Evolutionary conservation across 1,140 invertebrate genomes (phyloP).

Genomic region (Drosophila virilis): DNA sequence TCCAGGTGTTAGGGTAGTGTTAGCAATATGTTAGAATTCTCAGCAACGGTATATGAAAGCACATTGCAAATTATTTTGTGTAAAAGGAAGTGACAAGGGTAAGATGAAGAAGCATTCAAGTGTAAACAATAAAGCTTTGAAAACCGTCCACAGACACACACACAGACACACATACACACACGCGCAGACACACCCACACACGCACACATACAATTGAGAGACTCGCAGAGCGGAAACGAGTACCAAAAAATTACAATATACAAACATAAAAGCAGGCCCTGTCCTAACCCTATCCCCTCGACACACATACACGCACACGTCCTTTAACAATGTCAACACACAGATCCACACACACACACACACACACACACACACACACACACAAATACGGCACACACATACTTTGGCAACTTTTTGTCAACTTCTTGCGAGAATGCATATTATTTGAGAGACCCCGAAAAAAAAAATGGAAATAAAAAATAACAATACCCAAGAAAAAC

Average conservation of each 20-base stretch:
- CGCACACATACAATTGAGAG: background rate
- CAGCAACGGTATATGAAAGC: constrained; percentile 38
- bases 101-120: constrained; percentile 57
- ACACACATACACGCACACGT: background rate
- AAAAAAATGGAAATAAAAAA: constrained; percentile 1
- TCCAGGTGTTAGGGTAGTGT: constrained; percentile 3
- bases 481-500: background rate
- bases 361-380: constrained; percentile 4
- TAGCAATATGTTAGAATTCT: constrained; percentile 12
- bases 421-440: constrained; percentile 19
- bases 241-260: constrained; percentile 11
- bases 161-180: constrained; percentile 27
- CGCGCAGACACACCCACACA: background rate
- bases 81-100: constrained; percentile 41
- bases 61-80: constrained; percentile 49
- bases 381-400: background rate
- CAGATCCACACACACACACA: background rate
- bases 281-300: background rate
- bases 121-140: constrained; percentile 77
- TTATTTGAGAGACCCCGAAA: constrained; percentile 16
- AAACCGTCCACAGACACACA: constrained; percentile 80
- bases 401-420: constrained; percentile 34
- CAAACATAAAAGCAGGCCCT: constrained; percentile 30
- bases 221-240: background rate
- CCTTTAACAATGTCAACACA: constrained; percentile 31